Percentiles rank a stretch among this genome's conserved stretches.
Evolutionary conservation across 2,113 vertebrate species (phyloP).

Genomic region (Numida meleagris): DNA sequence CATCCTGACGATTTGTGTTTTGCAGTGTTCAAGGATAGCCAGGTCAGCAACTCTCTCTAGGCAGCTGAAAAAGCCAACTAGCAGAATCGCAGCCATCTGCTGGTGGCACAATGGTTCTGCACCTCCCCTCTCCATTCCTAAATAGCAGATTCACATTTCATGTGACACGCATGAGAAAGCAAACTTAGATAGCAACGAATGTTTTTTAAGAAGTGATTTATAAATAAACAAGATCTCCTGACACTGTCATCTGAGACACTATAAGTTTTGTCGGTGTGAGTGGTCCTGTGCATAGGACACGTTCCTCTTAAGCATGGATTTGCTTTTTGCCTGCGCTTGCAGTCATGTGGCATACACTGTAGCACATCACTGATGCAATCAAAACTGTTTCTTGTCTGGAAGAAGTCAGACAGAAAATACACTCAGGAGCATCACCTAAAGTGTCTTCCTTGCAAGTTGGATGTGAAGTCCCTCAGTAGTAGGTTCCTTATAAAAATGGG

Average conservation of each 20-base stretch:
- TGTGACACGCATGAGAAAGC: accelerated
- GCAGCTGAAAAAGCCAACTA: neutral
- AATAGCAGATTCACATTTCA: neutral
- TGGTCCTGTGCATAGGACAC: neutral
- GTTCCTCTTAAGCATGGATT: neutral
- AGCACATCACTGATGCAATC: neutral
- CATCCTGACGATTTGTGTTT: no score
- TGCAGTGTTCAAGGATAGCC: no score
- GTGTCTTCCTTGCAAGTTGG: neutral
- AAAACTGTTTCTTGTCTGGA: neutral
- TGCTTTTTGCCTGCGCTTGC: neutral
- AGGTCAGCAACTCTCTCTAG: neutral
- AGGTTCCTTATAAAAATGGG: neutral
- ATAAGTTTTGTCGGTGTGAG: neutral
- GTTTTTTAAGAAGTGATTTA: neutral
- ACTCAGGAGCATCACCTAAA: neutral
- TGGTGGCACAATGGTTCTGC: constrained; percentile 11
- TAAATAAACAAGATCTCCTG: neutral
- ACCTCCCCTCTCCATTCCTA: neutral
- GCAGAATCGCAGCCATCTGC: constrained; percentile 2
- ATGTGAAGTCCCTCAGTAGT: neutral
- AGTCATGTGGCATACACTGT: neutral
- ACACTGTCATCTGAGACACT: neutral
- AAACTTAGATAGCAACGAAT: neutral
- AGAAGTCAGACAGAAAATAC: neutral